Conservation (phyloP, 1,140 invertebrate genomes). For the Leptinotarsa lineolata region DNA sequence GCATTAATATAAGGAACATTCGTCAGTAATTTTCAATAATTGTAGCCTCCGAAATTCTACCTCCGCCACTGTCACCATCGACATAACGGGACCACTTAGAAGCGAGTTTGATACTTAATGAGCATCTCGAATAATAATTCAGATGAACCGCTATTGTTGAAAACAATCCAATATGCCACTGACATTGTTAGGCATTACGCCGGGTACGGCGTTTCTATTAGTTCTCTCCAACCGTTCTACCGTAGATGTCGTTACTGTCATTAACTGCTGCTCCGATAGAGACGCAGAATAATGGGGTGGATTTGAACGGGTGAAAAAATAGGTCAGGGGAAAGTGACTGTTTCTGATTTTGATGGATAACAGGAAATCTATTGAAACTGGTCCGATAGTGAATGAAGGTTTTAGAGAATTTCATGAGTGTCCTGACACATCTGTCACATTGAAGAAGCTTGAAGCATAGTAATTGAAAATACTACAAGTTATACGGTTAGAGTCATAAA, state of each 20-base stretch:
- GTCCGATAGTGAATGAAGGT: too few species aligned
- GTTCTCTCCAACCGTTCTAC: not conserved
- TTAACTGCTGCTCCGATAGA: slow-evolving; percentile 4
- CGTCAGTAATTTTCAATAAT: too few species aligned
- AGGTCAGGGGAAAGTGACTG: not conserved
- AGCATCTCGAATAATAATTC: slow-evolving; percentile 28
- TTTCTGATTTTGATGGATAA: slow-evolving; percentile 2
- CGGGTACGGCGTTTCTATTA: not conserved
- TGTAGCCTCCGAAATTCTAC: not conserved
- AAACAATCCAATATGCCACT: slow-evolving; percentile 28
- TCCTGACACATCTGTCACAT: too few species aligned
- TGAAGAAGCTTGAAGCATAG: too few species aligned
- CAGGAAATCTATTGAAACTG: not conserved
- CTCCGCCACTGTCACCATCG: not conserved
- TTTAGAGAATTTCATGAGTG: too few species aligned
- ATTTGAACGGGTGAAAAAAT: not conserved
- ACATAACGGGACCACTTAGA: slow-evolving; percentile 28
- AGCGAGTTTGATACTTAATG: slow-evolving; percentile 25
- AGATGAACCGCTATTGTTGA: slow-evolving; percentile 28
- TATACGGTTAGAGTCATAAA: too few species aligned
- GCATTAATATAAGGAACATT: too few species aligned
- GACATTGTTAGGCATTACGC: slow-evolving; percentile 20
- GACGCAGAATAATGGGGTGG: not conserved
- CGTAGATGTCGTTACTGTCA: slow-evolving; percentile 18
- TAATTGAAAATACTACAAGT: too few species aligned